phyloP scores from a whole-genome alignment of 1,140 invertebrate genomes.

The Drosophila ironensis region DNA sequence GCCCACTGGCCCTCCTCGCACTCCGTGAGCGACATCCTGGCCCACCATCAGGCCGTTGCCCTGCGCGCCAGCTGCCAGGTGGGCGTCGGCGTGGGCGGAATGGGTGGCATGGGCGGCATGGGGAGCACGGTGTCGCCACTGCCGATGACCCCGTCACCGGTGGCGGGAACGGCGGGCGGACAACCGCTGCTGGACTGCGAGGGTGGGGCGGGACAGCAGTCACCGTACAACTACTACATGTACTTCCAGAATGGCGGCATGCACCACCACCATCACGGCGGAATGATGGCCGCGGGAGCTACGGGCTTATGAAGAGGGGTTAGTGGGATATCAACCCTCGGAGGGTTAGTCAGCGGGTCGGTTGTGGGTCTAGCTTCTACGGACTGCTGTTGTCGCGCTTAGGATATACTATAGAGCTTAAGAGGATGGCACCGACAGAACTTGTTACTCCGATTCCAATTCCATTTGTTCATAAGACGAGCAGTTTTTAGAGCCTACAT shows the following conservation, averaged over 20 bases:
- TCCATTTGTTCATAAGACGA: no score
- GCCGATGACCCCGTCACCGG: conserved; percentile 74
- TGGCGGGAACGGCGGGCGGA: conserved; percentile 51
- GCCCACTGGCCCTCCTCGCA: conserved; percentile 85
- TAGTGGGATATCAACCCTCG: neutral
- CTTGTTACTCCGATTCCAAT: neutral
- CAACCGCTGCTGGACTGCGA: conserved; percentile 60
- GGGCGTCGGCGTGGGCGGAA: conserved; percentile 30
- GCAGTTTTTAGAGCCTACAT: no score
- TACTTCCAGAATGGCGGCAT: conserved; percentile 84
- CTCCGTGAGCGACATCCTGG: conserved; percentile 88
- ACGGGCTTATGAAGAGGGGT: conserved; percentile 72
- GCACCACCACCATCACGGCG: conserved; percentile 78
- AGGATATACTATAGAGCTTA: conserved; percentile 1
- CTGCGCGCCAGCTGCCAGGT: conserved; percentile 75
- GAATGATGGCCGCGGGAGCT: conserved; percentile 78
- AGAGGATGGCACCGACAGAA: conserved; percentile 9
- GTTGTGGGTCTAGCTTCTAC: conserved; percentile 18
- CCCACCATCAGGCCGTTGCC: conserved; percentile 81
- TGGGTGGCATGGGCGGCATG: conserved; percentile 52
- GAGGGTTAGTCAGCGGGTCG: conserved; percentile 29
- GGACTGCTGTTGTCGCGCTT: conserved; percentile 13
- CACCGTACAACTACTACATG: conserved; percentile 89
- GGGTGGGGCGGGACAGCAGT: conserved; percentile 82
- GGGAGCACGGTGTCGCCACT: conserved; percentile 64